Percentiles rank a stretch among this genome's conserved stretches.
Evolutionary conservation across 2,797 vertebrate species (phyloP).

Genomic region (Cetoscarus ocellatus): DNA sequence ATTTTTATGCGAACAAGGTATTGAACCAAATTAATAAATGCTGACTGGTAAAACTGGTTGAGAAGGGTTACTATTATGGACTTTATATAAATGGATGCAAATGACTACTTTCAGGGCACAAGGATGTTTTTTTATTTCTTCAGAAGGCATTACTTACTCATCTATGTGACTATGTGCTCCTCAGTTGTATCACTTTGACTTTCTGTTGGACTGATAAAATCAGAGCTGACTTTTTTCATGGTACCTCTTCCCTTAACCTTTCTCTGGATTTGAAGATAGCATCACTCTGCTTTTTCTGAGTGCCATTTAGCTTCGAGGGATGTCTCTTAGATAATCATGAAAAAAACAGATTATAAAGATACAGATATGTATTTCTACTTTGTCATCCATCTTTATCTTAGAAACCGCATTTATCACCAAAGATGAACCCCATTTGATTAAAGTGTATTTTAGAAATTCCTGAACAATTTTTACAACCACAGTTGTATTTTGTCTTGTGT

Average conservation of each 20-base stretch:
- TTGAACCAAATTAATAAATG: too few relatives aligned
- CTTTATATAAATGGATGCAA: not conserved
- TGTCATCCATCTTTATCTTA: too few relatives aligned
- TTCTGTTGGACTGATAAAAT: conserved; percentile 27
- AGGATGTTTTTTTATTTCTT: not conserved
- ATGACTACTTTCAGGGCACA: not conserved
- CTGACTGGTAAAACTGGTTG: too few relatives aligned
- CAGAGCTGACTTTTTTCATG: conserved; percentile 21
- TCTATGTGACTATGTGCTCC: too few relatives aligned
- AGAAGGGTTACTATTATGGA: too few relatives aligned
- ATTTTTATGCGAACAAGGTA: too few relatives aligned
- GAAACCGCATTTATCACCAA: not conserved
- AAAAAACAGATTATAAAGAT: not conserved
- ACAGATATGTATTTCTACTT: not conserved
- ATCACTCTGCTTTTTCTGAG: conserved; percentile 43
- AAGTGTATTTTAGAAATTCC: not conserved
- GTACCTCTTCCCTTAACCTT: not conserved
- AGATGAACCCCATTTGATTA: not conserved
- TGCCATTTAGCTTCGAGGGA: conserved; percentile 20
- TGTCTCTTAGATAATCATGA: not conserved
- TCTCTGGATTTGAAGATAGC: conserved; percentile 18
- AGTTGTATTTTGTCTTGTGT: too few relatives aligned
- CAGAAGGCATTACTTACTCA: not conserved
- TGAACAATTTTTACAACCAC: too few relatives aligned
- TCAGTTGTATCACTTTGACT: conserved; percentile 2